Percentiles rank a stretch among this genome's conserved stretches.
Evolutionary conservation across 2,113 vertebrate species (phyloP).

Genomic region (Pygoscelis antarcticus): DNA sequence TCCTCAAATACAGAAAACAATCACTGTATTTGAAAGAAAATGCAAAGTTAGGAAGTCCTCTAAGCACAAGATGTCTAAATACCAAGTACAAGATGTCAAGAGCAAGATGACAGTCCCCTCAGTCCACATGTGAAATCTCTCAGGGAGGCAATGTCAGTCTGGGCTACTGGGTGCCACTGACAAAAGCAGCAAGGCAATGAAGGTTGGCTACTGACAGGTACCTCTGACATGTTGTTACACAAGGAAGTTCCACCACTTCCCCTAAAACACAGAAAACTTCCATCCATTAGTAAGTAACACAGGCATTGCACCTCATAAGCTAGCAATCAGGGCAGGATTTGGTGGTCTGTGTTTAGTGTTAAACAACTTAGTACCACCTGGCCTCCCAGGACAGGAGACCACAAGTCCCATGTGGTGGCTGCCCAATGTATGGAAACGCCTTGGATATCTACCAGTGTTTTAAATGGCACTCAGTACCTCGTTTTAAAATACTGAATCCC

Average conservation of each 20-base stretch:
- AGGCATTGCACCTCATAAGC: neutral
- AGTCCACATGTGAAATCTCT: neutral
- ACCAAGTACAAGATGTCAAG: neutral
- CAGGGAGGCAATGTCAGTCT: neutral
- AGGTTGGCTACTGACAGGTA: neutral
- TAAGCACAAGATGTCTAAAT: neutral
- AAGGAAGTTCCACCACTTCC: neutral
- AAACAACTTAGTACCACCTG: neutral
- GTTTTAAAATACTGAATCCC: neutral
- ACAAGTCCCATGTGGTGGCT: neutral
- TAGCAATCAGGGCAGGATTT: neutral
- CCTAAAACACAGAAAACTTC: neutral
- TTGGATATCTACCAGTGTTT: neutral
- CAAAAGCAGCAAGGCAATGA: neutral
- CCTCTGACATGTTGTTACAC: neutral
- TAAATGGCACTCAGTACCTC: neutral
- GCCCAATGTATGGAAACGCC: neutral
- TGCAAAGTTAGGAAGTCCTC: neutral
- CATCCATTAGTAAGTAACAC: neutral
- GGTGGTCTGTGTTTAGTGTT: neutral
- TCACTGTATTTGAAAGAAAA: neutral
- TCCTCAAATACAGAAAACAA: neutral
- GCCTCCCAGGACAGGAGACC: neutral
- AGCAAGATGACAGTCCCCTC: neutral
- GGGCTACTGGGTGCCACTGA: neutral